Percentiles rank a stretch among this genome's conserved stretches.
These are phyloP conservation scores for Adelognathus sp. DNA, from an alignment of 2,888 invertebrate genomes.

Conservation along the genomic window DNA sequence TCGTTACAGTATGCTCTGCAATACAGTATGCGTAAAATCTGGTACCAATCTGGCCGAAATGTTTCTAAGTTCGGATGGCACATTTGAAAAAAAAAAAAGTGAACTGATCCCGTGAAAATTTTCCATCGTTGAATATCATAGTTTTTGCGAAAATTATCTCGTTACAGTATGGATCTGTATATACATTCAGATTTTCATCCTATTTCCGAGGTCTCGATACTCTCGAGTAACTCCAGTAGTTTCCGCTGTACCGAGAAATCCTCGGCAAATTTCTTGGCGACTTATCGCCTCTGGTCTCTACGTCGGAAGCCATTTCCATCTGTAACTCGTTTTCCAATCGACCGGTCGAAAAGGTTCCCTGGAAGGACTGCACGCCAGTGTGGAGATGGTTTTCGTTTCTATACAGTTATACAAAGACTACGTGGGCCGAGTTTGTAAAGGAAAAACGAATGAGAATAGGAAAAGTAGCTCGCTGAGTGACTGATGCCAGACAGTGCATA, in stretches of 20 bases:
- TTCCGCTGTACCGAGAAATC: neutral
- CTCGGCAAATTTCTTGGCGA: constrained; percentile 4
- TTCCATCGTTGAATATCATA: no score
- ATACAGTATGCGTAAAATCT: no score
- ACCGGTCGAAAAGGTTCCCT: neutral
- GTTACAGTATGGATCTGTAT: no score
- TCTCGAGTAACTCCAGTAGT: neutral
- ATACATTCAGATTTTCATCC: neutral
- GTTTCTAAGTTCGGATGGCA: no score
- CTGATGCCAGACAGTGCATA: constrained; percentile 21
- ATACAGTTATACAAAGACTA: neutral
- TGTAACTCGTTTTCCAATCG: constrained; percentile 61
- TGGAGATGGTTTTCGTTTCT: constrained; percentile 13
- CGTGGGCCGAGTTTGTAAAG: constrained; percentile 27
- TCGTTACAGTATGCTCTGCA: no score
- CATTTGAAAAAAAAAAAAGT: no score
- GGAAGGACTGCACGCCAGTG: neutral
- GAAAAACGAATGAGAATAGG: constrained; percentile 32
- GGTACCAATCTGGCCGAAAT: no score
- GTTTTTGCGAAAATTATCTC: no score
- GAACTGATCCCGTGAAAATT: no score
- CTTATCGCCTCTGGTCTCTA: constrained; percentile 57
- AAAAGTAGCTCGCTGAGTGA: constrained; percentile 49
- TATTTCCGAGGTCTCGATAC: neutral
- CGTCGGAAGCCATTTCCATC: constrained; percentile 69